phyloP scores from a whole-genome alignment of 2,797 vertebrate genomes.

The Graptemys geographica region DNA sequence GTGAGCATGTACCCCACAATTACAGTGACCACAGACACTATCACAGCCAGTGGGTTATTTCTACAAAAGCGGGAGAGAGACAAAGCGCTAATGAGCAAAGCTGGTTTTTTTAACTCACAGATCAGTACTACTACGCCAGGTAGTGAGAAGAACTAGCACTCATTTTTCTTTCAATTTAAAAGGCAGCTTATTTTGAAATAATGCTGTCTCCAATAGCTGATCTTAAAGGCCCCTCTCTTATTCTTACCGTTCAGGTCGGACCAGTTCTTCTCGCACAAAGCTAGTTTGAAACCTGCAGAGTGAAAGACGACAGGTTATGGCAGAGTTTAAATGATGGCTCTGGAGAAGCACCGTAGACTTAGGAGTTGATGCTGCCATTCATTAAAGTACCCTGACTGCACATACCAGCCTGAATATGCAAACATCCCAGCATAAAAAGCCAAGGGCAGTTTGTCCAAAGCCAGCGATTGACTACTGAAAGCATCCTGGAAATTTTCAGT shows the following conservation, averaged over 20 bases:
- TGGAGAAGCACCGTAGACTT: neutral
- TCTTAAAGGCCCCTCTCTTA: neutral
- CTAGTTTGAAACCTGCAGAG: slow-evolving; percentile 89
- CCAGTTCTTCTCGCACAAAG: slow-evolving; percentile 90
- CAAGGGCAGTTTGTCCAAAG: slow-evolving; percentile 86
- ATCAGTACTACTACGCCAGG: accelerated
- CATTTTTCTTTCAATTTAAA: neutral
- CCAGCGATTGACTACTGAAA: slow-evolving; percentile 82
- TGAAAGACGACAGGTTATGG: slow-evolving; percentile 5
- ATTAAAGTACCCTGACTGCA: accelerated
- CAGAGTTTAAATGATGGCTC: neutral
- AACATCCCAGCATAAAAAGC: slow-evolving; percentile 94
- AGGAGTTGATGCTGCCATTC: accelerated
- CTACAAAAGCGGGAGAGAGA: slow-evolving; percentile 43
- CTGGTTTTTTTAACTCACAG: neutral
- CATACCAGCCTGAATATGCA: slow-evolving; percentile 92
- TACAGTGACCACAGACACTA: slow-evolving; percentile 74
- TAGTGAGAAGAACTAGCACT: neutral
- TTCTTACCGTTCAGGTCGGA: slow-evolving; percentile 90
- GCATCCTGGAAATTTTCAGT: slow-evolving; percentile 88
- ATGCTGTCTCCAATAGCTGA: accelerated
- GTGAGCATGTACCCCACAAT: slow-evolving; percentile 80
- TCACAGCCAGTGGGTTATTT: slow-evolving; percentile 80
- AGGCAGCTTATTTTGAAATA: neutral
- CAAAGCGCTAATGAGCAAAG: neutral